Conservation (phyloP, 1,140 invertebrate genomes). For the Colletes gigas region DNA sequence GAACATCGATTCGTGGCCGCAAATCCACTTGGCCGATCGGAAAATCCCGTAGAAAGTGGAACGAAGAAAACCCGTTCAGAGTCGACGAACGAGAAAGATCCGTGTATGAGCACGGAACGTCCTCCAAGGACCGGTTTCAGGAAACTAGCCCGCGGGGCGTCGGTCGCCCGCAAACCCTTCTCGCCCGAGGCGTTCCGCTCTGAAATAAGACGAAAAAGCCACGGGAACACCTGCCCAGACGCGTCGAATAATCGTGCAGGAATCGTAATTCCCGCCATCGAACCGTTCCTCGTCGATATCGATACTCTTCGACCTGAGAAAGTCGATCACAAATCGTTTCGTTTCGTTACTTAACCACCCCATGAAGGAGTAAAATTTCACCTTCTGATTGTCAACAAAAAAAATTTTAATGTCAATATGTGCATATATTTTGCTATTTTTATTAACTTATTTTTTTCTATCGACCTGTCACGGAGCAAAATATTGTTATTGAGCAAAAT, state of each 20-base stretch:
- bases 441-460: no score
- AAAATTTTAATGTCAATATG: no score
- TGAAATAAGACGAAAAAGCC: not conserved
- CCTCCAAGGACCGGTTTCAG: conserved; percentile 58
- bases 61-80: conserved; percentile 28
- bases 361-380: no score
- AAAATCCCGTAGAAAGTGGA: conserved; percentile 15
- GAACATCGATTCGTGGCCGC: not conserved
- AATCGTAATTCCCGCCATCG: conserved; percentile 2
- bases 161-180: conserved; percentile 4
- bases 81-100: conserved; percentile 21
- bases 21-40: not conserved
- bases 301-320: not conserved
- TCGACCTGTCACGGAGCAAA: no score
- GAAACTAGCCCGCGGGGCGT: conserved; percentile 23
- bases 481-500: no score
- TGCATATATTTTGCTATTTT: no score
- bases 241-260: conserved; percentile 9
- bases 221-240: conserved; percentile 23
- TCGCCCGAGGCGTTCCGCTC: not conserved
- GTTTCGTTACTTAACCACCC: no score
- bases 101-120: conserved; percentile 39
- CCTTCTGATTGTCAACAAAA: no score
- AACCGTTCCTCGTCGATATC: not conserved
- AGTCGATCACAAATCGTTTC: no score